Evolutionary conservation across 2,113 vertebrate species (phyloP).

Genomic region (Athene cunicularia): DNA sequence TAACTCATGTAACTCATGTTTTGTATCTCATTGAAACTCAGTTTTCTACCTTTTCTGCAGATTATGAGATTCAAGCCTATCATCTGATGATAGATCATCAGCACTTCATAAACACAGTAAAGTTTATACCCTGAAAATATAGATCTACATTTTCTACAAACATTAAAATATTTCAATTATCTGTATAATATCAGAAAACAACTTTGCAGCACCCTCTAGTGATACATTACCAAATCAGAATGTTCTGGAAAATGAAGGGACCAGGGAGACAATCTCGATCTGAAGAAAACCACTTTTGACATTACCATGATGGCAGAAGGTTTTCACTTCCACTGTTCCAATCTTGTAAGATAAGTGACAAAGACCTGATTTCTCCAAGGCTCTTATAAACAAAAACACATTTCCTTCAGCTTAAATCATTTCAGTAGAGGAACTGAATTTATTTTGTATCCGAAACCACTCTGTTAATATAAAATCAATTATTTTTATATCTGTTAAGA

Average conservation of each 20-base stretch:
- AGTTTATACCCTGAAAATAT: neutral
- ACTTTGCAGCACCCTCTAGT: conserved; percentile 17
- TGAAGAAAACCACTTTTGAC: neutral
- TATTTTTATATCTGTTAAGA: neutral
- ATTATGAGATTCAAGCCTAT: neutral
- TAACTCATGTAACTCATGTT: neutral
- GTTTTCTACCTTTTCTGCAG: neutral
- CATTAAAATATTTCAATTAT: neutral
- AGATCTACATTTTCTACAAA: neutral
- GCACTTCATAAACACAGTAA: neutral
- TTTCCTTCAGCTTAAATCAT: neutral
- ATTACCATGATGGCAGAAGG: neutral
- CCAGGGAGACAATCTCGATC: neutral
- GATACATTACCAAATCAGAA: neutral
- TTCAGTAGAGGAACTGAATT: neutral
- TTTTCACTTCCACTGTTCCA: neutral
- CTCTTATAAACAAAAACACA: neutral
- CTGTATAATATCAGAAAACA: neutral
- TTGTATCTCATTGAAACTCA: neutral
- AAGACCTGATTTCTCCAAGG: neutral
- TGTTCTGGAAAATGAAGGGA: conserved; percentile 3
- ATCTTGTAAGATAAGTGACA: neutral
- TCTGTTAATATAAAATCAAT: neutral
- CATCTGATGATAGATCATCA: neutral
- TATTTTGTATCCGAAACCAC: neutral